A percentile compares a stretch with the other conserved stretches of the same genome.
Evolutionary conservation across 1,140 invertebrate species (phyloP).

Genomic region (Monochamus saltuarius): DNA sequence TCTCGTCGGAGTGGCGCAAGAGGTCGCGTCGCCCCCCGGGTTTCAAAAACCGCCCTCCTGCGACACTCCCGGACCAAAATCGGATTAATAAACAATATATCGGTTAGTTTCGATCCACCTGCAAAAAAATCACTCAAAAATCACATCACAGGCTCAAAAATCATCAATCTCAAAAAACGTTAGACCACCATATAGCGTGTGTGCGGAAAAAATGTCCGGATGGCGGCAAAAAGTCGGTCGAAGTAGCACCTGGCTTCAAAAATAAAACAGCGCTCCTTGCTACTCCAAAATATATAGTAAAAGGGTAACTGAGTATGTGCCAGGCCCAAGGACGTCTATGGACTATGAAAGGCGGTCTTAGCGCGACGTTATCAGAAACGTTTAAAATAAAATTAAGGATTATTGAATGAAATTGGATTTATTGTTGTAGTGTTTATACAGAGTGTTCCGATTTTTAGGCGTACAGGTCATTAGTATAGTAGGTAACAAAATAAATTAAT

Average conservation of each 20-base stretch:
- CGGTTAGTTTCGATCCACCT: constrained; percentile 38
- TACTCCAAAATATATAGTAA: constrained; percentile 45
- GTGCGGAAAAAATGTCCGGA: constrained; percentile 22
- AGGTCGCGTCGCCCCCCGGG: constrained; percentile 44
- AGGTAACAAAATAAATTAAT: too few species aligned
- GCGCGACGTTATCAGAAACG: too few species aligned
- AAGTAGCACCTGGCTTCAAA: constrained; percentile 47
- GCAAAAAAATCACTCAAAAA: constrained; percentile 49
- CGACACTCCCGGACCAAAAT: constrained; percentile 48
- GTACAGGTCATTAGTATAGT: too few species aligned
- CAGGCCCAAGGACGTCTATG: background rate
- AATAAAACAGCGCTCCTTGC: constrained; percentile 48
- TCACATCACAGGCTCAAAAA: constrained; percentile 34
- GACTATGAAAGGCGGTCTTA: too few species aligned
- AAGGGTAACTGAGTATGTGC: constrained; percentile 34
- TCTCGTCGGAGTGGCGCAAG: constrained; percentile 41
- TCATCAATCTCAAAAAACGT: constrained; percentile 9
- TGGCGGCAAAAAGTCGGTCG: constrained; percentile 44
- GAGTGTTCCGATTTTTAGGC: too few species aligned
- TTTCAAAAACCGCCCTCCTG: constrained; percentile 47
- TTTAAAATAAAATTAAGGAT: too few species aligned
- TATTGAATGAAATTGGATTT: too few species aligned
- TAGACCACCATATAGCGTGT: background rate
- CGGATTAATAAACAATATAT: constrained; percentile 11
- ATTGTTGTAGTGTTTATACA: too few species aligned